phyloP scores from a whole-genome alignment of 2,888 invertebrate genomes.

The Aphidius colemani region DNA sequence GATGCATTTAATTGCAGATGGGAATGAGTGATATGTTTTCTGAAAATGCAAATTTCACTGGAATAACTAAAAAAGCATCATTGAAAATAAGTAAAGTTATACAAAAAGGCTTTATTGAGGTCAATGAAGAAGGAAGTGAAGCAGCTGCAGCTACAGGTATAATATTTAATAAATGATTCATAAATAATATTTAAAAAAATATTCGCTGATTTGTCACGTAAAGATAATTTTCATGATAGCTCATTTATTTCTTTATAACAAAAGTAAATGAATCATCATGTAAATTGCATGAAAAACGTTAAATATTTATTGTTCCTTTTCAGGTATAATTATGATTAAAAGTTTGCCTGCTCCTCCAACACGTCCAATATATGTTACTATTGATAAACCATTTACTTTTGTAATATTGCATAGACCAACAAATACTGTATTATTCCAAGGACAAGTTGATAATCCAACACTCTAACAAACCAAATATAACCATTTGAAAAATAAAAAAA shows the following conservation, averaged over 20 bases:
- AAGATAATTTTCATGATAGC: background rate
- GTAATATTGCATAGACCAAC: conserved; percentile 13
- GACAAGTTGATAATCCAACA: conserved; percentile 14
- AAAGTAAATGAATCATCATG: too few species aligned
- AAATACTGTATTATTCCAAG: conserved; percentile 19
- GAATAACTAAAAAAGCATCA: conserved; percentile 64
- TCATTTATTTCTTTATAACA: too few species aligned
- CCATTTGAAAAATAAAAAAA: too few species aligned
- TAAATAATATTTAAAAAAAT: background rate
- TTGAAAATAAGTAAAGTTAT: conserved; percentile 73
- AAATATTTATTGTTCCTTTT: background rate
- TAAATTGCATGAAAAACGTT: too few species aligned
- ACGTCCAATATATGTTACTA: conserved; percentile 3
- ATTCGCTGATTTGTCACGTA: background rate
- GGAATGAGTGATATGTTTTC: conserved; percentile 73
- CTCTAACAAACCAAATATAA: background rate
- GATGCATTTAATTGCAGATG: conserved; percentile 62
- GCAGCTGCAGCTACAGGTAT: conserved; percentile 25
- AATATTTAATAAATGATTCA: too few species aligned
- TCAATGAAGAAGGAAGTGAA: conserved; percentile 86
- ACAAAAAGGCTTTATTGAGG: conserved; percentile 84
- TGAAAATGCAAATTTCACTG: conserved; percentile 67
- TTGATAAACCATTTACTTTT: conserved; percentile 18
- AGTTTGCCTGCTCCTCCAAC: background rate
- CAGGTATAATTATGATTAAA: background rate